Evolutionary conservation across 2,797 vertebrate genomes (phyloP).

Genomic region (Simalia tracyae): DNA sequence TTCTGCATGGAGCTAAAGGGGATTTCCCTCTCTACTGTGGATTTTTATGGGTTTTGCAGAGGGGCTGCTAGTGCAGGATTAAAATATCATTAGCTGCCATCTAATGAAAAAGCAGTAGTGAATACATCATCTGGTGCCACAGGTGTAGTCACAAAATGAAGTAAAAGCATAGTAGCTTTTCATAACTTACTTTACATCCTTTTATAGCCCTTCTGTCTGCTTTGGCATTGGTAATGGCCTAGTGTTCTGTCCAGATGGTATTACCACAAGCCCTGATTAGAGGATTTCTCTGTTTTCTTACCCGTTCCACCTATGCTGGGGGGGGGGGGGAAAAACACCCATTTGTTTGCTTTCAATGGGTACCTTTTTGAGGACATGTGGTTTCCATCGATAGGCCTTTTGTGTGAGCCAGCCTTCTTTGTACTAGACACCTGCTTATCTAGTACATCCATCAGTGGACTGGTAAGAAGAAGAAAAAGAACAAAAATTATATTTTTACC

Average conservation of each 20-base stretch:
- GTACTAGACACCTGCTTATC: background rate
- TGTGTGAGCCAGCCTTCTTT: background rate
- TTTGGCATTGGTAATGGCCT: background rate
- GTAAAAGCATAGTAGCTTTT: background rate
- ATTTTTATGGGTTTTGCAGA: background rate
- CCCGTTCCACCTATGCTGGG: background rate
- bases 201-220: background rate
- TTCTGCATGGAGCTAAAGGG: background rate
- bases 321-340: too few species aligned
- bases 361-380: background rate
- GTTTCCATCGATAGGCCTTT: background rate
- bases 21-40: background rate
- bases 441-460: background rate
- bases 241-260: background rate
- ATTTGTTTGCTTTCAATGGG: background rate
- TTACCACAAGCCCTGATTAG: background rate
- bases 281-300: background rate
- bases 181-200: background rate
- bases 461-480: background rate
- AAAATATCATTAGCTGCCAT: background rate
- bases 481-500: background rate
- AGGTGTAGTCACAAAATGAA: background rate
- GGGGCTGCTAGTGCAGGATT: background rate
- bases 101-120: background rate
- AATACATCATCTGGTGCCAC: background rate